A percentile compares a stretch with the other conserved stretches of the same genome.
phyloP scores from a whole-genome alignment of 1,140 invertebrate genomes.

The Cydia fagiglandana region DNA sequence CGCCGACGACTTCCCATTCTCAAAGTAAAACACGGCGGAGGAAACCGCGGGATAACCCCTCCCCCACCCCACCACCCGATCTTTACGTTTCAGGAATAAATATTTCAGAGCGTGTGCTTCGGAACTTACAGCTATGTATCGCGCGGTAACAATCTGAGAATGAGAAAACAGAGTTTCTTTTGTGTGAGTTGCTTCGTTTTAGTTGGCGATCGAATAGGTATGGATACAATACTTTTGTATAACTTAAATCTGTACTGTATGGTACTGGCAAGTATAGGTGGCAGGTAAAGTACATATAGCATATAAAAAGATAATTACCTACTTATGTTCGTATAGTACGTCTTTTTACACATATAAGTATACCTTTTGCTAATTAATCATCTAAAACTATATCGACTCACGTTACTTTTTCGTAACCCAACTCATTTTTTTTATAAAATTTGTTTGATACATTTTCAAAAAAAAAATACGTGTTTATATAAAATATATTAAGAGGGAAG shows the following conservation, averaged over 20 bases:
- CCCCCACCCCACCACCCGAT: slow-evolving; percentile 57
- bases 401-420: too few species aligned
- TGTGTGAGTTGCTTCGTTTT: slow-evolving; percentile 55
- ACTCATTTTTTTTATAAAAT: too few species aligned
- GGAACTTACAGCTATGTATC: slow-evolving; percentile 78
- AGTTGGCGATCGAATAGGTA: neutral
- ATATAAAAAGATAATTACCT: too few species aligned
- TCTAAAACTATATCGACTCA: too few species aligned
- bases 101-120: slow-evolving; percentile 79
- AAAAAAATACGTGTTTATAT: too few species aligned
- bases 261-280: too few species aligned
- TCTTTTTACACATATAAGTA: too few species aligned
- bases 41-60: slow-evolving; percentile 74
- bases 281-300: too few species aligned
- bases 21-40: slow-evolving; percentile 78
- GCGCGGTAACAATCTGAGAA: slow-evolving; percentile 75
- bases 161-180: slow-evolving; percentile 66
- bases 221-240: neutral
- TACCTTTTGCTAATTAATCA: too few species aligned
- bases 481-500: too few species aligned
- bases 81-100: slow-evolving; percentile 80
- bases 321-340: too few species aligned
- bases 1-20: slow-evolving; percentile 78
- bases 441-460: too few species aligned
- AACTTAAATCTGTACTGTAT: neutral